Conservation (phyloP, 1,140 invertebrate species). For the Drosophila bocki region DNA sequence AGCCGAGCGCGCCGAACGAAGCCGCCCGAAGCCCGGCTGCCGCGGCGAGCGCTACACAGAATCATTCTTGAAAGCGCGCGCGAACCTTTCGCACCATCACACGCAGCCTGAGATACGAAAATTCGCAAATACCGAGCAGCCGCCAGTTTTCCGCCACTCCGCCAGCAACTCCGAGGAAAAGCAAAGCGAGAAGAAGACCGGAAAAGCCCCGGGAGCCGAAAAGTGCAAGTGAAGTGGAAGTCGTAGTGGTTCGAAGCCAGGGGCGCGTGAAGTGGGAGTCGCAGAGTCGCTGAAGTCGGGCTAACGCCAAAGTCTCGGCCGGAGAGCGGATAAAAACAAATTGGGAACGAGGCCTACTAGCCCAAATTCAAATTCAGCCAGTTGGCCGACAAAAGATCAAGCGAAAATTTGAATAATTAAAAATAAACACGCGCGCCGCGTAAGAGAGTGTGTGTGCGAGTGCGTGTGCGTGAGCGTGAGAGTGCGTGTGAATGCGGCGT, state of each 20-base stretch:
- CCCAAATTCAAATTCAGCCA: constrained; percentile 69
- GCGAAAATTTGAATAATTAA: constrained; percentile 75
- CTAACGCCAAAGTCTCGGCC: constrained; percentile 5
- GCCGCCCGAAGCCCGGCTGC: constrained; percentile 55
- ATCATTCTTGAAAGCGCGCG: constrained; percentile 85
- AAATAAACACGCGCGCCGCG: constrained; percentile 72
- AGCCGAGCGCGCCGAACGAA: constrained; percentile 25
- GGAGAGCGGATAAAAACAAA: constrained; percentile 57
- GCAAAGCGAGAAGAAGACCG: constrained; percentile 2
- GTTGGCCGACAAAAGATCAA: constrained; percentile 61
- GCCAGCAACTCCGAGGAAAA: neutral
- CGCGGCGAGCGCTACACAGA: constrained; percentile 63
- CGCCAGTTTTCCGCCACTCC: constrained; percentile 19
- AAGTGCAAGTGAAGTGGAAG: constrained; percentile 51
- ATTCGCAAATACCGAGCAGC: constrained; percentile 16
- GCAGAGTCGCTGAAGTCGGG: neutral
- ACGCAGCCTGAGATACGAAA: constrained; percentile 45
- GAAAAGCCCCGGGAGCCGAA: constrained; percentile 27
- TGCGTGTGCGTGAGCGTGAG: constrained; percentile 6
- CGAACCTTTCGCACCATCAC: constrained; percentile 77
- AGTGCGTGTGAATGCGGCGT: constrained; percentile 49
- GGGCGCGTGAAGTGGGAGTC: constrained; percentile 18
- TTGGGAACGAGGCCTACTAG: constrained; percentile 80
- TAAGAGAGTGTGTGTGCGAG: constrained; percentile 24
- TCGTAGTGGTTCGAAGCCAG: constrained; percentile 1